A percentile compares a stretch with the other conserved stretches of the same genome.
These are phyloP conservation scores for Pocota personata DNA, from an alignment of 2,888 invertebrate genomes.

Conservation along the genomic window DNA sequence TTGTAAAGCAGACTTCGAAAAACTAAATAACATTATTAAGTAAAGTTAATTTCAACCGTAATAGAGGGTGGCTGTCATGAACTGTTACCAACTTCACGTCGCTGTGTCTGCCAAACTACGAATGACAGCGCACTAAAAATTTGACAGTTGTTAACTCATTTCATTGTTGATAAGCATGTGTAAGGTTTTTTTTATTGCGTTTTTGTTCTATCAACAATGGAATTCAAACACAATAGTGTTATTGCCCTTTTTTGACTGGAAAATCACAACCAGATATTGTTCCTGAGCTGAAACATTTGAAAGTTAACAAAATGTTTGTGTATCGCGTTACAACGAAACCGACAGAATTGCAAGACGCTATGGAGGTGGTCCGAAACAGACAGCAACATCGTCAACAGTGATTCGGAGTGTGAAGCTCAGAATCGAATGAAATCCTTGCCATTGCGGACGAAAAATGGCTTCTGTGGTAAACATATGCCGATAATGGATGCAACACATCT, in stretches of 20 bases:
- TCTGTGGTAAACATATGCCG: slow-evolving; percentile 32
- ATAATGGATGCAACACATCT: slow-evolving; percentile 11
- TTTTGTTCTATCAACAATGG: neutral
- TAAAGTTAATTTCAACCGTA: too few relatives aligned
- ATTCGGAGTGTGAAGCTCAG: neutral
- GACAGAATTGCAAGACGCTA: neutral
- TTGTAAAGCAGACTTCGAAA: too few relatives aligned
- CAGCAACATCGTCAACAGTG: slow-evolving; percentile 1
- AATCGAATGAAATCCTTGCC: slow-evolving; percentile 16
- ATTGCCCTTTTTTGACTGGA: too few relatives aligned
- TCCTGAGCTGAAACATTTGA: neutral
- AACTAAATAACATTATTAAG: too few relatives aligned
- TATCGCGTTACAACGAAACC: slow-evolving; percentile 1
- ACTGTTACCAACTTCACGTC: neutral
- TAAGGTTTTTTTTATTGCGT: neutral
- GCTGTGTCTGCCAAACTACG: neutral
- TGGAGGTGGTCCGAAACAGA: slow-evolving; percentile 14
- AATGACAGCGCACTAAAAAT: neutral
- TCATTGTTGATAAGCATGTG: neutral
- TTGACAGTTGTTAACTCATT: neutral
- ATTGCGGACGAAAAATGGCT: slow-evolving; percentile 29
- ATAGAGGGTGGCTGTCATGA: too few relatives aligned
- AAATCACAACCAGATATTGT: neutral
- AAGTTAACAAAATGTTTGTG: neutral
- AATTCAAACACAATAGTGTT: neutral